phyloP scores from a whole-genome alignment of 2,797 vertebrate species.

The Tokudaia tokunoshimensis region DNA sequence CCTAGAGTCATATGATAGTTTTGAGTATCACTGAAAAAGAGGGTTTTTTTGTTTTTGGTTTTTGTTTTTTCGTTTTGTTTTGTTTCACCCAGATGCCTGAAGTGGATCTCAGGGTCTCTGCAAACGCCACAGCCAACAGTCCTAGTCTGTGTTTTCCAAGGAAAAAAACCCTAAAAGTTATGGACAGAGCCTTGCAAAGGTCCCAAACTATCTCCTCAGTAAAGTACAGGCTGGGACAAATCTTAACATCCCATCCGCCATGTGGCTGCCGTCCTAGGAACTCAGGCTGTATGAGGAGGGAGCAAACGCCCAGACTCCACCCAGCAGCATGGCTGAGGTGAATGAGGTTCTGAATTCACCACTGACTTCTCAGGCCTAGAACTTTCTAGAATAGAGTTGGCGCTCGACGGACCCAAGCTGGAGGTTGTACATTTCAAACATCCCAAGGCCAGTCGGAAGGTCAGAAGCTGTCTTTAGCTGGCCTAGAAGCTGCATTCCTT shows the following conservation, averaged over 20 bases:
- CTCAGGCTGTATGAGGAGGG: not conserved
- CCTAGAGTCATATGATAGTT: not conserved
- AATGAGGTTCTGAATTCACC: not conserved
- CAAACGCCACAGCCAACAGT: not conserved
- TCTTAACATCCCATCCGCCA: not conserved
- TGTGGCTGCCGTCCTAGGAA: not conserved
- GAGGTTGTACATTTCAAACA: not conserved
- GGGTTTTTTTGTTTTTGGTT: not conserved
- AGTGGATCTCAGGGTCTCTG: not conserved
- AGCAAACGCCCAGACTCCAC: not conserved
- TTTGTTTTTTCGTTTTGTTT: not conserved
- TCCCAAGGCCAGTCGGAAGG: not conserved
- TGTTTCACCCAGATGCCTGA: not conserved
- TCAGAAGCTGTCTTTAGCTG: conserved; percentile 40
- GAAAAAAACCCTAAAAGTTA: not conserved
- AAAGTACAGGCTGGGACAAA: not conserved
- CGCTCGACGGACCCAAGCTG: not conserved
- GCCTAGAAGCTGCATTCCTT: not conserved
- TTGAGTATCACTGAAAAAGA: not conserved
- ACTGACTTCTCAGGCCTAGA: not conserved
- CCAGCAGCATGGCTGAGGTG: not conserved
- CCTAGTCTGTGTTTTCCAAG: not conserved
- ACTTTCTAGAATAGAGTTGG: conserved; percentile 17
- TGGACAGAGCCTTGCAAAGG: not conserved
- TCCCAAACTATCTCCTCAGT: not conserved